Evolutionary conservation across 2,888 invertebrate genomes (phyloP).

Genomic region (Harmothoe impar): DNA sequence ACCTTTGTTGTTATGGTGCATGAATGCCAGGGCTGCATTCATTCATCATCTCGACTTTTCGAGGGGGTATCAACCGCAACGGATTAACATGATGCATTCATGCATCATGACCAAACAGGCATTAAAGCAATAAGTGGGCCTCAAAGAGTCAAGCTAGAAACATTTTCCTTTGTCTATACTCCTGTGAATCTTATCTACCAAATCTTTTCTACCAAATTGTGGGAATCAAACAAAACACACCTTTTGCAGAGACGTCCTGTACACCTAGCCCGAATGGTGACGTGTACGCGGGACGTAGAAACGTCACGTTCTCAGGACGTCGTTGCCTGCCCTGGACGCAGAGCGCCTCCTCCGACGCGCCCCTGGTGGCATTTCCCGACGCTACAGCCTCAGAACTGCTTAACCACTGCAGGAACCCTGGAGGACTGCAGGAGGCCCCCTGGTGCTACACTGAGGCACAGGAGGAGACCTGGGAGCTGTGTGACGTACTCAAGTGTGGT

Average conservation of each 20-base stretch:
- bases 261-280: neutral
- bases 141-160: too few relatives aligned
- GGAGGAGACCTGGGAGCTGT: constrained; percentile 12
- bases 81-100: too few relatives aligned
- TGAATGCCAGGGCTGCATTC: too few relatives aligned
- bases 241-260: neutral
- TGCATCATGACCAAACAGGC: too few relatives aligned
- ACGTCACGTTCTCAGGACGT: neutral
- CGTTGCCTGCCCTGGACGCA: neutral
- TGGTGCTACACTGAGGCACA: constrained; percentile 64
- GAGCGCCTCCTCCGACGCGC: neutral
- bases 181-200: too few relatives aligned
- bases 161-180: too few relatives aligned
- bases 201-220: too few relatives aligned
- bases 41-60: too few relatives aligned
- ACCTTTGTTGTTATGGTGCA: too few relatives aligned
- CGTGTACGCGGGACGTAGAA: neutral
- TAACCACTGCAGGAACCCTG: constrained; percentile 65
- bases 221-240: too few relatives aligned
- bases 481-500: constrained; percentile 59
- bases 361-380: constrained; percentile 59
- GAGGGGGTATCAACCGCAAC: too few relatives aligned
- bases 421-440: constrained; percentile 48
- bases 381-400: neutral
- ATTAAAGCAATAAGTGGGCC: too few relatives aligned